phyloP scores from a whole-genome alignment of 1,140 invertebrate genomes.

The Homalodisca vitripennis region DNA sequence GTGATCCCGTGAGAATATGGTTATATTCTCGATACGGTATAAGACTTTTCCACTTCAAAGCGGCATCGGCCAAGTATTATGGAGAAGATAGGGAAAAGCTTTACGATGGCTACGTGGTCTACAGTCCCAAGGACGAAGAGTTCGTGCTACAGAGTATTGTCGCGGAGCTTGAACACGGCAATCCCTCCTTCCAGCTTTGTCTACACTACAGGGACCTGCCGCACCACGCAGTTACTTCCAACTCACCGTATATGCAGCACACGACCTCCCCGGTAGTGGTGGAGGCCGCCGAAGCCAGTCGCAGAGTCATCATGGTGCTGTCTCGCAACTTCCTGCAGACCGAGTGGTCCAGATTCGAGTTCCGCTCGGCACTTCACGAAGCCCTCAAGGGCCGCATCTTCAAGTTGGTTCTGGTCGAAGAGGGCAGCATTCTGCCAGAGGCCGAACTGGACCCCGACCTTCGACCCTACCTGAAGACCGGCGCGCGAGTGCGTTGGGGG shows the following conservation, averaged over 20 bases:
- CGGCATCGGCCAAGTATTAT: constrained; percentile 49
- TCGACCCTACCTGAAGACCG: constrained; percentile 82
- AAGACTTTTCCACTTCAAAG: constrained; percentile 62
- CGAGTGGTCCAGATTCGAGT: constrained; percentile 82
- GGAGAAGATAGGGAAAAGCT: constrained; percentile 79
- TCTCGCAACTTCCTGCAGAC: constrained; percentile 83
- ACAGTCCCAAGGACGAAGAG: constrained; percentile 89
- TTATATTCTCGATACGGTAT: constrained; percentile 84
- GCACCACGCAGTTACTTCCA: constrained; percentile 52
- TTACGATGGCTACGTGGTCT: constrained; percentile 91
- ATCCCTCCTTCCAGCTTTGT: constrained; percentile 74
- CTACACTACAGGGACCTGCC: constrained; percentile 82
- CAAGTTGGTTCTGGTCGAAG: constrained; percentile 84
- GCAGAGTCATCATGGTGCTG: constrained; percentile 74
- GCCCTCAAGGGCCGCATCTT: constrained; percentile 77
- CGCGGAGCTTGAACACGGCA: constrained; percentile 77
- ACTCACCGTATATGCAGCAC: constrained; percentile 62
- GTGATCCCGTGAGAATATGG: constrained; percentile 82
- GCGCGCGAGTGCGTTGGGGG: constrained; percentile 79
- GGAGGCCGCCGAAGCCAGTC: constrained; percentile 82
- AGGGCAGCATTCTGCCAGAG: constrained; percentile 73
- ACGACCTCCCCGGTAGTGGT: constrained; percentile 73
- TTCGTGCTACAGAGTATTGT: constrained; percentile 83
- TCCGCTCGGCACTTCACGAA: constrained; percentile 81
- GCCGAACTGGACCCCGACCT: constrained; percentile 84